Evolutionary conservation across 2,113 vertebrate genomes (phyloP).

Genomic region (Paratilapia polleni): DNA sequence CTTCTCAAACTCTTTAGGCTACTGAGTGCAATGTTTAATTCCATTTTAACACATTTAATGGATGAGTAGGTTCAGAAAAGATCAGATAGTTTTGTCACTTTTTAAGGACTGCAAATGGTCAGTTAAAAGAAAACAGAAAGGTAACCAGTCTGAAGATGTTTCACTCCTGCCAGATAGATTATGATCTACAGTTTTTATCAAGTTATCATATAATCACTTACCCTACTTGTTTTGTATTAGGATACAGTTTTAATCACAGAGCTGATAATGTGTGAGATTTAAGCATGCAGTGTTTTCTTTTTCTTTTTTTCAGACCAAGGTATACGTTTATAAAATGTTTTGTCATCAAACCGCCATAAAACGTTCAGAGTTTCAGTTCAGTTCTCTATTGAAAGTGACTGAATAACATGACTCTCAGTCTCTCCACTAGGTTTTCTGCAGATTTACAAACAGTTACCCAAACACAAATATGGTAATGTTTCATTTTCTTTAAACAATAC

Average conservation of each 20-base stretch:
- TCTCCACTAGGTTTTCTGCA: rapidly evolving
- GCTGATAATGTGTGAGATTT: too few species aligned
- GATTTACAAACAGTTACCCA: neutral
- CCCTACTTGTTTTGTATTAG: neutral
- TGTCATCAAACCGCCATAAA: too few species aligned
- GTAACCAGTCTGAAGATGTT: neutral
- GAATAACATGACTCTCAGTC: neutral
- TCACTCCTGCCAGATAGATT: neutral
- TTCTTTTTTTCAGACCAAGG: neutral
- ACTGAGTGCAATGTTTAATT: neutral
- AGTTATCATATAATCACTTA: neutral
- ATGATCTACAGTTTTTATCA: neutral
- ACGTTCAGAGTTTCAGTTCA: too few species aligned
- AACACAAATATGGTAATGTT: neutral
- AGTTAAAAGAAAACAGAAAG: neutral
- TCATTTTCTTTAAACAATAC: neutral
- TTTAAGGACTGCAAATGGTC: neutral
- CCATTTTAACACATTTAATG: neutral
- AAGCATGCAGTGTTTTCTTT: too few species aligned
- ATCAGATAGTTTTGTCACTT: neutral
- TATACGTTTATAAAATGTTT: neutral
- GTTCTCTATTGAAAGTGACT: too few species aligned
- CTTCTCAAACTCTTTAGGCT: too few species aligned
- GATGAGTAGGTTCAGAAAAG: neutral
- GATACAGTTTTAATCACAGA: neutral